Base-by-base conservation (phyloP, 2,888 invertebrate species). In the Xanthostigma xanthostigma region DNA sequence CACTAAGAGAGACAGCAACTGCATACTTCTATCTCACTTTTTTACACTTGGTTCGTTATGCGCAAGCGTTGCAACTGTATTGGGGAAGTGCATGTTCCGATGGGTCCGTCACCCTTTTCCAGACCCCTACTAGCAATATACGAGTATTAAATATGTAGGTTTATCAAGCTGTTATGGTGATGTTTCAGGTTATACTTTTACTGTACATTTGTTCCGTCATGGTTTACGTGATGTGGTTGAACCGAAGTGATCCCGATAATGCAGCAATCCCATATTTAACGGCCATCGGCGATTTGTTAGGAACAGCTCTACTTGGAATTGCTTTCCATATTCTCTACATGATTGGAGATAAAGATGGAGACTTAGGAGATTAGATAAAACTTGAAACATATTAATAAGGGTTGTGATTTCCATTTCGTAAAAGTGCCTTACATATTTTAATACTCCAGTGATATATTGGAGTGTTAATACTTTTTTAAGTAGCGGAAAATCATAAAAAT, bases 231-330 rank as follows among this genome's bases (percentile, higher is more conserved):
- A 84, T 90, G 81, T 92, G 92, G 92, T 74, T 71, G 50, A 65
- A 75, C 53, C 81, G 81, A 41, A 79, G 86, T 62, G 90, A 92
- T 64, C 92, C 91, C 34, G 92, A 92, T 65, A 91, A 88, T 64
- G 86, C 86, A 6, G 88, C 90, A 48, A 91, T 92, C 62, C 91
- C 91, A 42, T 90, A 91, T 64, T 68, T 92, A 56, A 91, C 91
- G 34, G 91, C 93, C 8, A 69, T 90, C 11, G 93, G 93, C 35
- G 93, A 93, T 68, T 75, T 93, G 50, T 68, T 92, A 48, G 93
- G 93, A 17, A 91, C 91, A 43, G 79, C 81, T 42, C 70, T 87
- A 34, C 67, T 87, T 38, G 83, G 84, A 54, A 65, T 81, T 53
- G 84, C 84, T 39, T 86, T 86, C 64, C 79, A 82, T 60, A 70